Evolutionary conservation across 2,888 invertebrate species (phyloP).

Genomic region (Caenorhabditis afra): DNA sequence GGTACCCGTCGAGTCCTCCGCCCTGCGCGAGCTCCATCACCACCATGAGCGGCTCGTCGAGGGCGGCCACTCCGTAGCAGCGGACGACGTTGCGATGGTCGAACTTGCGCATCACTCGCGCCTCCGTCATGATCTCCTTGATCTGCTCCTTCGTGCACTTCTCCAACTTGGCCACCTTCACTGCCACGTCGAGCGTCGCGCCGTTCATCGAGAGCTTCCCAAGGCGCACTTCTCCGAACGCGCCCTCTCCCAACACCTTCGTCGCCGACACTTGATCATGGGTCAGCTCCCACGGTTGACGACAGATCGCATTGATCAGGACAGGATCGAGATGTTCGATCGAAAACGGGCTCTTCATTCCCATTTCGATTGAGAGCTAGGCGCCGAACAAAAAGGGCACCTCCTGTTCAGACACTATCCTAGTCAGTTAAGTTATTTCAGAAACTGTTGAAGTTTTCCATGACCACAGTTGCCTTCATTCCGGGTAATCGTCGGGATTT

Average conservation of each 20-base stretch:
- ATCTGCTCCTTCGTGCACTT: slow-evolving; percentile 70
- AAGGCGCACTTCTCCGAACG: slow-evolving; percentile 74
- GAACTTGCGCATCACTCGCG: slow-evolving; percentile 70
- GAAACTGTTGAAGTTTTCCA: no score
- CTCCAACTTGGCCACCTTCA: slow-evolving; percentile 67
- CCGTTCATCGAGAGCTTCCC: slow-evolving; percentile 30
- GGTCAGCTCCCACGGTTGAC: slow-evolving; percentile 70
- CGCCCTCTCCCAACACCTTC: slow-evolving; percentile 74
- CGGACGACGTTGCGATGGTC: slow-evolving; percentile 67
- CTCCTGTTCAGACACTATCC: no score
- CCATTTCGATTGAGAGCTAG: no score
- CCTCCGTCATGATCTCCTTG: slow-evolving; percentile 71
- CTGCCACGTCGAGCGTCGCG: slow-evolving; percentile 21
- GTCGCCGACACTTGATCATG: slow-evolving; percentile 67
- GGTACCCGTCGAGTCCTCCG: slow-evolving; percentile 68
- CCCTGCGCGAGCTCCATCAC: slow-evolving; percentile 70
- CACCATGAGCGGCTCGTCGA: slow-evolving; percentile 66
- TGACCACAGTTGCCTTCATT: no score
- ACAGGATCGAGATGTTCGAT: no score
- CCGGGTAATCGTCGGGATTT: no score
- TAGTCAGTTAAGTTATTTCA: no score
- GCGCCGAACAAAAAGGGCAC: no score
- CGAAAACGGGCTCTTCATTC: no score
- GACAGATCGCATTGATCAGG: slow-evolving; percentile 33
- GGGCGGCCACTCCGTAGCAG: slow-evolving; percentile 72